Conservation (phyloP, 2,113 vertebrate species). For the Abramis brama region DNA sequence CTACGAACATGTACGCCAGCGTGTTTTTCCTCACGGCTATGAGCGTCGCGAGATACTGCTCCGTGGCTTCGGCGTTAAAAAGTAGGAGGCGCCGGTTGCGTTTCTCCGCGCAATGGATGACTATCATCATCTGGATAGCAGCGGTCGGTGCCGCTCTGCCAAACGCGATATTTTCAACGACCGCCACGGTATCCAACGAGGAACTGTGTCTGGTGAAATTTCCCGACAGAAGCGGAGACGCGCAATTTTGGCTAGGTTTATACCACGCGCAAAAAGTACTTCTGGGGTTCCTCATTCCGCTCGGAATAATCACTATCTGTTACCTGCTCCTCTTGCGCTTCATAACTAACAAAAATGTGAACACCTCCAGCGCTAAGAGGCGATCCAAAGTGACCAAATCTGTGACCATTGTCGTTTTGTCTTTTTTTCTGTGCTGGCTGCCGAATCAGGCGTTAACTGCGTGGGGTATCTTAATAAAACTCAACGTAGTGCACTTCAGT, state of each 20-base stretch:
- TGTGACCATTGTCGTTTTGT: conserved; percentile 91
- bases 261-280: conserved; percentile 94
- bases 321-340: conserved; percentile 89
- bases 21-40: conserved; percentile 99
- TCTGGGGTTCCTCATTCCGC: conserved; percentile 87
- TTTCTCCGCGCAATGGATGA: conserved; percentile 80
- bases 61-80: conserved; percentile 88
- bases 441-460: conserved; percentile 93
- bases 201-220: conserved; percentile 92
- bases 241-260: conserved; percentile 91
- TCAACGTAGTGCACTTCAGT: conserved; percentile 90
- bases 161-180: conserved; percentile 91
- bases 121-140: conserved; percentile 81
- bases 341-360: conserved; percentile 82
- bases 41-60: conserved; percentile 90
- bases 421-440: conserved; percentile 96
- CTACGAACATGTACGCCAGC: conserved; percentile 97
- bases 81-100: conserved; percentile 68
- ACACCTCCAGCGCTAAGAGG: conserved; percentile 80
- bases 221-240: conserved; percentile 79
- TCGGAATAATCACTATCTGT: conserved; percentile 84
- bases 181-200: conserved; percentile 82
- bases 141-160: conserved; percentile 87
- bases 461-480: conserved; percentile 94
- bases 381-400: conserved; percentile 93